These are phyloP conservation scores for Oithona nana DNA, from an alignment of 2,888 invertebrate species.

Conservation along the genomic window DNA sequence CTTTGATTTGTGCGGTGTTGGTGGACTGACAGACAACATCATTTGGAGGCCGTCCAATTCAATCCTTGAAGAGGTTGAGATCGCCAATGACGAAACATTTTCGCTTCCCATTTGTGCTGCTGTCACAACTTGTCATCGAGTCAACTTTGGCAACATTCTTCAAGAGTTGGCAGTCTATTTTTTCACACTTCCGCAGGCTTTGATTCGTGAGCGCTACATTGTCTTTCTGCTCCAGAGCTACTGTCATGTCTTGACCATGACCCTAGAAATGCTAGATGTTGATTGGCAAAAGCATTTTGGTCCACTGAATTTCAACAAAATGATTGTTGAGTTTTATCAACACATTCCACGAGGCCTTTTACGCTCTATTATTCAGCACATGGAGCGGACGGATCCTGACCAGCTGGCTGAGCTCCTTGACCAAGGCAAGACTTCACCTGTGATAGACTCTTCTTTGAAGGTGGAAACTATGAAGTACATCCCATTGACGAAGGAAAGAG, in stretches of 20 bases:
- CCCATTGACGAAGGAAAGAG: background rate
- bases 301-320: background rate
- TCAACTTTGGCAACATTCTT: conserved; percentile 1
- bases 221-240: conserved; percentile 10
- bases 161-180: background rate
- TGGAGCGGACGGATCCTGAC: background rate
- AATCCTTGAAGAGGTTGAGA: background rate
- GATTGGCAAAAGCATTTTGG: background rate
- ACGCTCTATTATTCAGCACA: conserved; percentile 2
- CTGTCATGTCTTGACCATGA: conserved; percentile 1
- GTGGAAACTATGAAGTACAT: background rate
- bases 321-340: background rate
- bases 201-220: background rate
- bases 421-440: background rate
- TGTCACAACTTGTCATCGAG: conserved; percentile 6
- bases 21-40: background rate
- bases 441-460: too few relatives aligned
- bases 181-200: background rate
- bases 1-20: background rate
- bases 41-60: background rate
- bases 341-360: background rate
- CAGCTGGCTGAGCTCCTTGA: background rate
- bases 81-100: background rate
- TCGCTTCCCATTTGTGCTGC: conserved; percentile 13
- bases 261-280: conserved; percentile 8